Conservation (phyloP, 64 coral and sea anemone genomes). For the Exaiptasia diaphana region DNA sequence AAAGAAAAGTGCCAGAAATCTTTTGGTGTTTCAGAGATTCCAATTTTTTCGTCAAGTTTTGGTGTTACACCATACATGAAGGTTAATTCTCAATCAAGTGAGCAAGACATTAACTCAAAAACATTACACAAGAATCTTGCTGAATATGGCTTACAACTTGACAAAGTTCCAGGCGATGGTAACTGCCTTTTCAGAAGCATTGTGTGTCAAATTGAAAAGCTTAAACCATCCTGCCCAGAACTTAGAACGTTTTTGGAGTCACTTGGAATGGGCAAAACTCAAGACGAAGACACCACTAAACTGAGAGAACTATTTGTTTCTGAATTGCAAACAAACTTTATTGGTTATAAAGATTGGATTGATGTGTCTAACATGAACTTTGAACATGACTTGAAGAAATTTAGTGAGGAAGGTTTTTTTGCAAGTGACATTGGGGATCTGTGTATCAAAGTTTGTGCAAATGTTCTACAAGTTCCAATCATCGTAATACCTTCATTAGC, state of each 20-base stretch:
- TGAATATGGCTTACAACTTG: slow-evolving; percentile 51
- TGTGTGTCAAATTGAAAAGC: slow-evolving; percentile 25
- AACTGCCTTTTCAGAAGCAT: slow-evolving; percentile 70
- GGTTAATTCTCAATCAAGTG: slow-evolving; percentile 17
- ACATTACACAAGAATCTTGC: slow-evolving; percentile 51
- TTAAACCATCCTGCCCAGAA: not conserved
- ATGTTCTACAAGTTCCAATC: slow-evolving; percentile 66
- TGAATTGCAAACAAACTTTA: slow-evolving; percentile 52
- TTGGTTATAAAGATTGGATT: slow-evolving; percentile 73
- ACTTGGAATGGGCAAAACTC: slow-evolving; percentile 24
- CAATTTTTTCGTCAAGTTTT: slow-evolving; percentile 2
- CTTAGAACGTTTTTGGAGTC: slow-evolving; percentile 19
- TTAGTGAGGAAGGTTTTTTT: slow-evolving; percentile 64
- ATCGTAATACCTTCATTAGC: slow-evolving; percentile 63
- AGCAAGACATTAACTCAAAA: slow-evolving; percentile 47
- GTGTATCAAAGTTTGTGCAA: slow-evolving; percentile 62
- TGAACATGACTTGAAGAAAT: slow-evolving; percentile 67
- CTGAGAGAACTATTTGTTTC: slow-evolving; percentile 57
- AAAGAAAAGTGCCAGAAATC: slow-evolving; percentile 58
- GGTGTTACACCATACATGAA: not conserved
- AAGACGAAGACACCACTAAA: slow-evolving; percentile 60
- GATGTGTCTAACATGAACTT: slow-evolving; percentile 35
- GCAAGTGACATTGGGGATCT: slow-evolving; percentile 74
- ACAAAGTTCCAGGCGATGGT: slow-evolving; percentile 58
- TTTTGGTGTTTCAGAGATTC: slow-evolving; percentile 51